These are phyloP conservation scores for Prunella fulvescens DNA, from an alignment of 2,113 vertebrate genomes.

Conservation along the genomic window DNA sequence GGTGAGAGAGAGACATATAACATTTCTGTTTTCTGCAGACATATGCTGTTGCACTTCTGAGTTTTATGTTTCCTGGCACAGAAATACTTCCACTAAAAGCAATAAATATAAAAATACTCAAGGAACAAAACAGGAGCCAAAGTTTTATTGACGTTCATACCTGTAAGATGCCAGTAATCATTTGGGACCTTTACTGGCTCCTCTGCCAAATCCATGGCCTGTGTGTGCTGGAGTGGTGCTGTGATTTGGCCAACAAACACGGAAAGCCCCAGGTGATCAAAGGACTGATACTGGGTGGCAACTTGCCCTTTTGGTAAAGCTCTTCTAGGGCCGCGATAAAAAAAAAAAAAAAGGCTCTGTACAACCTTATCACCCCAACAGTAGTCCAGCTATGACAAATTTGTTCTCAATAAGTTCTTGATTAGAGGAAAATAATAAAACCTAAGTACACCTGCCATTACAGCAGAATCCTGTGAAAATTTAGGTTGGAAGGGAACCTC, in stretches of 20 bases:
- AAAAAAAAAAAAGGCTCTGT: background rate
- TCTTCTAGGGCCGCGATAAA: background rate
- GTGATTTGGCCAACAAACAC: background rate
- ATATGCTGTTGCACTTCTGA: background rate
- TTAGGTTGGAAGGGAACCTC: background rate
- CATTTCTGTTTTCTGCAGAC: background rate
- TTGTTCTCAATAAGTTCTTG: background rate
- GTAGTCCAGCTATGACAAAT: background rate
- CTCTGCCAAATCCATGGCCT: background rate
- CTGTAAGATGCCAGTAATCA: background rate
- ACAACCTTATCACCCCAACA: background rate
- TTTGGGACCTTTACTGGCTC: background rate
- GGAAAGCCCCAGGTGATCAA: background rate
- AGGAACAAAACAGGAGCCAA: background rate
- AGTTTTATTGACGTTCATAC: background rate
- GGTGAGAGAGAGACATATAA: background rate
- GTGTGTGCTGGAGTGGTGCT: background rate
- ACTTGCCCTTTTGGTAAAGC: background rate
- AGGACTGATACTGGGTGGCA: background rate
- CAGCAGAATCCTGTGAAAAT: background rate
- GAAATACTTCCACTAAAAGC: background rate
- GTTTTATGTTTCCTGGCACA: background rate
- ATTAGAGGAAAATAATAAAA: background rate
- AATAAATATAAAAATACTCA: background rate
- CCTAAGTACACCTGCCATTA: background rate